Evolutionary conservation across 2,888 invertebrate species (phyloP), one percentile per base, ranked within the genome.

Genomic region (Lamellibrachia columna): DNA sequence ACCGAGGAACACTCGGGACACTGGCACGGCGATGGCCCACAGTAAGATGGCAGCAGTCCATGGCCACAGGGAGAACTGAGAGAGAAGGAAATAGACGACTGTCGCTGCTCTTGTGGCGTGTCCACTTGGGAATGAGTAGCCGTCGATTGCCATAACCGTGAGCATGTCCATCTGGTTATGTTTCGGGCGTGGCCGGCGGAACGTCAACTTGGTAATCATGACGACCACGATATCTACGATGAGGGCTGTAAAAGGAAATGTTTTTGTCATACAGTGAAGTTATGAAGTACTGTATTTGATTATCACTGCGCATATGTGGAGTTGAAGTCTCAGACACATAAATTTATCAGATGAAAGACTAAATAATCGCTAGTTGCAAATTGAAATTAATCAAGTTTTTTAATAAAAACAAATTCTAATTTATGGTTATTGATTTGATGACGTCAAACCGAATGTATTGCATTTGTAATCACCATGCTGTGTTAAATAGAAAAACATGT

Each of bases 91-190:
- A 93, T 97, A 97, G 4, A 98, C 97, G 52, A 99, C 97, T 96
- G 98, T 97, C 6, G 98, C 97, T 0, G 98, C 98, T 94, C 99
- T 97, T 53, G 99, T 98, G 0, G 98, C 98, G 96, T 99, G 99
- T 0, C 99, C 99, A 0, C 99, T 99, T 15, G 99, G 99, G 96
- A 99, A 99, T 92, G 98, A 98, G 96, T 98, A 99, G 95, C 98
- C 98, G 93, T 96, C 96, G 0, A 98, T 98, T 0, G 98, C 98
- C 52, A 98, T 94, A 3, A 97, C 97, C 75, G 97, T 97, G 93
- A 98, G 96, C 94, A 98, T 97, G 96, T 98, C 98, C 94, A 97
- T 97, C 93, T 97, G 97, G 95, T 98, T 97, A 52, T 97, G 97
- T 0, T 97, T 95, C 0, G 99, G 99, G 58, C 99, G 97, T 94